A percentile compares a stretch with the other conserved stretches of the same genome.
phyloP scores from a whole-genome alignment of 2,888 invertebrate species.

The Platerodrilus igneus region DNA sequence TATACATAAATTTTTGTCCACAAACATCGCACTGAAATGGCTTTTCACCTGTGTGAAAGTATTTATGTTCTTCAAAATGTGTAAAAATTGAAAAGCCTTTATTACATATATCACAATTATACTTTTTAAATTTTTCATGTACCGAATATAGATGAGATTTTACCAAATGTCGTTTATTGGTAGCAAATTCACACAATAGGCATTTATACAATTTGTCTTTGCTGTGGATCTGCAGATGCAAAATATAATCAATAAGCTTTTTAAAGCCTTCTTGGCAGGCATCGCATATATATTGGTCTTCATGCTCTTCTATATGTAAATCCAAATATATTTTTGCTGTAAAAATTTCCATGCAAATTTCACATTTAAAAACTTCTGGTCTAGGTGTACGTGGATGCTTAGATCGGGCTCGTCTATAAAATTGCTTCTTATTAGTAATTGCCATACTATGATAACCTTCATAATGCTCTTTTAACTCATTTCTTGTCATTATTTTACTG shows the following conservation, averaged over 20 bases:
- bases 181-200: conserved; percentile 37
- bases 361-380: conserved; percentile 18
- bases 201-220: conserved; percentile 36
- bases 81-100: conserved; percentile 45
- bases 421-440: conserved; percentile 12
- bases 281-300: conserved; percentile 21
- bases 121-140: conserved; percentile 49
- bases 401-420: conserved; percentile 15
- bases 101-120: conserved; percentile 47
- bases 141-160: conserved; percentile 33
- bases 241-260: conserved; percentile 21
- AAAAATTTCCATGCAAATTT: conserved; percentile 18
- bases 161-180: conserved; percentile 32
- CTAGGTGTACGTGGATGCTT: conserved; percentile 17
- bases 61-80: conserved; percentile 49
- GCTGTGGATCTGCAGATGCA: conserved; percentile 37
- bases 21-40: conserved; percentile 50
- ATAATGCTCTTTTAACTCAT: conserved; percentile 15
- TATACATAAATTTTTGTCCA: conserved; percentile 52
- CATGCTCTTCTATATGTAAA: conserved; percentile 17
- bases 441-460: conserved; percentile 6
- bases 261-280: conserved; percentile 23
- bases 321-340: conserved; percentile 8
- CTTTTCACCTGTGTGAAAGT: conserved; percentile 54
- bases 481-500: conserved; percentile 12